Percentiles rank a stretch among this genome's conserved stretches.
Conservation (phyloP, 2,888 invertebrate genomes). For the Rotaria macrura region DNA sequence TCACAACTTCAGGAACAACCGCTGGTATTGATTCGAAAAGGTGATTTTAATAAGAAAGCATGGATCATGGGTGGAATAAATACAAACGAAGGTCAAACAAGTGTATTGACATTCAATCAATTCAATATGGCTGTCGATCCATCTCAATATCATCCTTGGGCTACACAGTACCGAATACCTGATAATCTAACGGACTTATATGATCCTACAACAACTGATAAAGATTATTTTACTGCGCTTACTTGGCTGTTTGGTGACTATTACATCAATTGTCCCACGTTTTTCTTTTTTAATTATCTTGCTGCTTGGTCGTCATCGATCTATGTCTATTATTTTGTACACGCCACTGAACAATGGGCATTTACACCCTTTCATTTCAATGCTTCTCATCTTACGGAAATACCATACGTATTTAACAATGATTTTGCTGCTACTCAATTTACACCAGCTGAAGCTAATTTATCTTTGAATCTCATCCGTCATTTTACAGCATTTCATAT, state of each 20-base stretch:
- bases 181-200: background rate
- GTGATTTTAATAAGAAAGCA: background rate
- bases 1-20: background rate
- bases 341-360: background rate
- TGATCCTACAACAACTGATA: background rate
- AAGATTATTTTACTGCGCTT: background rate
- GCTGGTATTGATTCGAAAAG: background rate
- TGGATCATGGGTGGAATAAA: background rate
- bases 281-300: background rate
- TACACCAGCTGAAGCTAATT: background rate
- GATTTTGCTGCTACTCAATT: background rate
- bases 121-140: background rate
- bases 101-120: background rate
- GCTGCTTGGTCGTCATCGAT: background rate
- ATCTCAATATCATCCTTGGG: background rate
- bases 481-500: background rate
- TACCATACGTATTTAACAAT: background rate
- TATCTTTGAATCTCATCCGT: background rate
- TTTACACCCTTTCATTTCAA: background rate
- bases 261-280: background rate
- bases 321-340: background rate
- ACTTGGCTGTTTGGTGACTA: background rate
- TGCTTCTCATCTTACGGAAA: background rate
- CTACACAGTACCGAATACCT: background rate
- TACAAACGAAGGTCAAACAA: background rate